phyloP scores from a whole-genome alignment of 2,888 invertebrate species.

The Cerastoderma edule region DNA sequence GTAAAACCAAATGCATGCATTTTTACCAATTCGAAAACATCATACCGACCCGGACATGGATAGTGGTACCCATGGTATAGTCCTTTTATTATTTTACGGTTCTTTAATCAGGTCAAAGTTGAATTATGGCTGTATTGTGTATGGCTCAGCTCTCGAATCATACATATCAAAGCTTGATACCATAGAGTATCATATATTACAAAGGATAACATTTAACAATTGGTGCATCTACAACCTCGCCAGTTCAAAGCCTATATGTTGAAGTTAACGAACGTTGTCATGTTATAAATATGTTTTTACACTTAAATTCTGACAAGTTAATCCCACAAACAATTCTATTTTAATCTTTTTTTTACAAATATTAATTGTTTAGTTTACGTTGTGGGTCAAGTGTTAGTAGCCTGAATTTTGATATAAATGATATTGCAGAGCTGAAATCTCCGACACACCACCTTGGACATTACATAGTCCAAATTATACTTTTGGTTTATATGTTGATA shows the following conservation, averaged over 20 bases:
- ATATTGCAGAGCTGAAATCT: background rate
- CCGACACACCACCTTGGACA: background rate
- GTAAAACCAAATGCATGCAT: background rate
- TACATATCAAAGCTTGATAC: background rate
- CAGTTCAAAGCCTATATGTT: background rate
- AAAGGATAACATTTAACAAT: background rate
- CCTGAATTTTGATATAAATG: background rate
- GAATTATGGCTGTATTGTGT: background rate
- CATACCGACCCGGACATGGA: background rate
- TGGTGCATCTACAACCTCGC: background rate
- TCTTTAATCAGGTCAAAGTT: background rate
- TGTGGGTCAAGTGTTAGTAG: background rate
- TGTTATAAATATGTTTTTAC: too few species aligned
- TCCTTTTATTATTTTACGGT: background rate
- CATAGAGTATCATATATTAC: background rate
- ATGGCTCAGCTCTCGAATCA: background rate
- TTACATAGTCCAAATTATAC: background rate
- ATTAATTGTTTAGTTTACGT: background rate
- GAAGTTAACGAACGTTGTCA: background rate
- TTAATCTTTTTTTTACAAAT: background rate
- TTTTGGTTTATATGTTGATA: background rate
- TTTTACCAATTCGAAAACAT: background rate
- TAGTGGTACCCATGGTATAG: background rate
- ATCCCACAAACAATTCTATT: background rate
- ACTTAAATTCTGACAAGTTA: background rate